A percentile compares a stretch with the other conserved stretches of the same genome.
phyloP scores from a whole-genome alignment of 2,113 vertebrate species.

The Herpailurus yagouaroundi region DNA sequence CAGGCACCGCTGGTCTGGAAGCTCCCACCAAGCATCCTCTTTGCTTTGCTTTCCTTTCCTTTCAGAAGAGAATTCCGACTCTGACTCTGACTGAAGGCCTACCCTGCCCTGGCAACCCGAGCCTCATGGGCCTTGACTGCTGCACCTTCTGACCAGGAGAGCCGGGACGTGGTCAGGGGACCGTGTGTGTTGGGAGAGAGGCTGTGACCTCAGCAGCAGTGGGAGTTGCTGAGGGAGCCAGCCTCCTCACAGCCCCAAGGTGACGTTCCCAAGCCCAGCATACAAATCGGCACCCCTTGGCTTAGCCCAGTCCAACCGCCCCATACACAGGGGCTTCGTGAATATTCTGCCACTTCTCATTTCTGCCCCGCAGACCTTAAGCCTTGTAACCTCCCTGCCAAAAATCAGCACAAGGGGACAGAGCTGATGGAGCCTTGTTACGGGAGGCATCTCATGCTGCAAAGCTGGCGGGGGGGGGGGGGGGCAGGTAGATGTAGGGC shows the following conservation, averaged over 20 bases:
- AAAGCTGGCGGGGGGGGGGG: rapidly evolving
- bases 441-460: not conserved
- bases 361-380: slow-evolving; percentile 51
- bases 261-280: not conserved
- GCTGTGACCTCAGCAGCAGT: not conserved
- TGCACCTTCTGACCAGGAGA: not conserved
- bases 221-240: not conserved
- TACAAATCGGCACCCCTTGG: not conserved
- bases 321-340: not conserved
- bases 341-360: slow-evolving; percentile 15
- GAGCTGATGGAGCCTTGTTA: not conserved
- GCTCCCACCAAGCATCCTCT: not conserved
- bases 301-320: not conserved
- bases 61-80: slow-evolving; percentile 90
- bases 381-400: slow-evolving; percentile 59
- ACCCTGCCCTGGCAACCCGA: not conserved
- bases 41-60: slow-evolving; percentile 80
- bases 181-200: not conserved
- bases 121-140: not conserved
- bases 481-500: not conserved
- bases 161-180: not conserved
- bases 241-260: not conserved
- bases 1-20: not conserved
- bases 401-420: slow-evolving; percentile 55
- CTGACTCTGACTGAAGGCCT: slow-evolving; percentile 91